These are phyloP conservation scores for Acomys russatus DNA, from an alignment of 2,797 vertebrate genomes.

Conservation along the genomic window DNA sequence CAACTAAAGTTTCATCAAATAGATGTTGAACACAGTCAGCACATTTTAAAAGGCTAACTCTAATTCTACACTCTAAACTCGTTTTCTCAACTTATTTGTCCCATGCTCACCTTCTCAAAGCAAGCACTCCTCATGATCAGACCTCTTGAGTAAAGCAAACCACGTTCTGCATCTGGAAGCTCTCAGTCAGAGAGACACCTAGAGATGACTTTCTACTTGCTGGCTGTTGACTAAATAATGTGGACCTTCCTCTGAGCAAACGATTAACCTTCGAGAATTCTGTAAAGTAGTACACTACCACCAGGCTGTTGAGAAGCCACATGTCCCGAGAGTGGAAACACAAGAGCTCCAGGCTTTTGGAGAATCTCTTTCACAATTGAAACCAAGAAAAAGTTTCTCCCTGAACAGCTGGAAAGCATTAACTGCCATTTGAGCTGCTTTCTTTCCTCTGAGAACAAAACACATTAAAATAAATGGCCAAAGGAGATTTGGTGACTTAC, in stretches of 20 bases:
- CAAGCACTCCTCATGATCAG: neutral
- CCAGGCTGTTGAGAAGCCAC: neutral
- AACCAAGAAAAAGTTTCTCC: conserved; percentile 35
- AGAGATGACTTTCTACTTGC: neutral
- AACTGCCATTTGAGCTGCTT: conserved; percentile 60
- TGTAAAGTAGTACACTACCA: neutral
- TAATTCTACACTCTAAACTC: conserved; percentile 3
- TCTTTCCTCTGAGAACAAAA: conserved; percentile 68
- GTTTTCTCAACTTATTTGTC: neutral
- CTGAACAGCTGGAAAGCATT: conserved; percentile 75
- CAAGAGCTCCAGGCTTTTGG: neutral
- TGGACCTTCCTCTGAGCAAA: neutral
- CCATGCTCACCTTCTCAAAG: neutral
- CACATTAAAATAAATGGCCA: conserved; percentile 73
- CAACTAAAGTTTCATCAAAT: neutral
- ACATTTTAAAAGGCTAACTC: neutral
- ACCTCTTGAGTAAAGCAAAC: neutral
- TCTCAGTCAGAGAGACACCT: neutral
- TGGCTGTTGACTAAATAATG: neutral
- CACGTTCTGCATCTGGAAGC: neutral
- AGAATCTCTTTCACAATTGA: conserved; percentile 10
- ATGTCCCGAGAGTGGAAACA: neutral
- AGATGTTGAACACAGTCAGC: neutral
- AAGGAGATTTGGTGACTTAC: conserved; percentile 64
- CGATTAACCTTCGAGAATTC: neutral